phyloP scores from a whole-genome alignment of 2,888 invertebrate species.

The Lissocephala sabroskyi region DNA sequence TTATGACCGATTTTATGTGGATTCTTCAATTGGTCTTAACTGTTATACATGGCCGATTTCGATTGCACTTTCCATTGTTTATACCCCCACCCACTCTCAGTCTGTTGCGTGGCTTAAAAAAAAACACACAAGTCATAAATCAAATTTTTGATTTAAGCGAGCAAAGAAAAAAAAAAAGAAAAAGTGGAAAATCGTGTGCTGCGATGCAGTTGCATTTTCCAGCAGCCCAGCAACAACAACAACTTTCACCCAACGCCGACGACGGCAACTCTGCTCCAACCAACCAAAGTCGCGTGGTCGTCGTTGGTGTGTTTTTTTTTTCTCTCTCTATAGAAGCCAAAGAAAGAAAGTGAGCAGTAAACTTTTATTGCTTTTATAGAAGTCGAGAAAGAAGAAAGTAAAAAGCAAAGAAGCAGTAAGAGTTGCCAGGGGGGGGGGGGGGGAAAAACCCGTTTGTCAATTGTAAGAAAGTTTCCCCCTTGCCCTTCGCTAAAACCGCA shows the following conservation, averaged over 20 bases:
- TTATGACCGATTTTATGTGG: neutral
- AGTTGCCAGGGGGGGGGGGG: neutral
- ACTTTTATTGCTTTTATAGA: constrained; percentile 6
- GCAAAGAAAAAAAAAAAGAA: constrained; percentile 29
- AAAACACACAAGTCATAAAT: constrained; percentile 1
- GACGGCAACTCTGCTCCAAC: neutral
- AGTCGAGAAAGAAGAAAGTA: constrained; percentile 5
- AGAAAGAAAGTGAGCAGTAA: constrained; percentile 5
- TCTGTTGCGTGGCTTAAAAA: constrained; percentile 1
- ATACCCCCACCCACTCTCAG: constrained; percentile 1
- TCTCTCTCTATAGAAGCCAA: constrained; percentile 1
- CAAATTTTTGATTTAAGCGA: constrained; percentile 1
- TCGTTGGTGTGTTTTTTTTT: neutral
- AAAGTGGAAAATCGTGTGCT: constrained; percentile 59
- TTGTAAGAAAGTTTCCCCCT: neutral
- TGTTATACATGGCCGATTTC: neutral
- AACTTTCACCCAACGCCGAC: constrained; percentile 46
- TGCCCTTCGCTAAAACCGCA: neutral
- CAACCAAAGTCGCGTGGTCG: neutral
- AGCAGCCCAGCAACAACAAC: constrained; percentile 35
- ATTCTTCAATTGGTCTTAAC: neutral
- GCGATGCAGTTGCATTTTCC: constrained; percentile 36
- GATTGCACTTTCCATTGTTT: constrained; percentile 3
- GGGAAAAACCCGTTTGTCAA: constrained; percentile 1
- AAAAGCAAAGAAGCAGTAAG: too few species aligned